phyloP scores from a whole-genome alignment of 2,888 invertebrate genomes.

The Ethmia dodecea region DNA sequence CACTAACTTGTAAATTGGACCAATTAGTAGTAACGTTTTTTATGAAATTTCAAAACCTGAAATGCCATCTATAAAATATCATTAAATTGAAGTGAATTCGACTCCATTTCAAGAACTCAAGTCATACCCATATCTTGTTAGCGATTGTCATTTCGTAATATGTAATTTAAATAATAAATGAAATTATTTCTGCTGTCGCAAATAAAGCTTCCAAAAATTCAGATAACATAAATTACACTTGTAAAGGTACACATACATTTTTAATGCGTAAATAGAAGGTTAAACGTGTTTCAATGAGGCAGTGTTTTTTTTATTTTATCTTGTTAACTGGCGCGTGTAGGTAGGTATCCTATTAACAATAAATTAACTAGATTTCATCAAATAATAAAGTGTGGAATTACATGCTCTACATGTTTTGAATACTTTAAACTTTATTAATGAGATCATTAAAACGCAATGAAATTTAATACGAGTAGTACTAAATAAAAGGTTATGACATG shows the following conservation, averaged over 20 bases:
- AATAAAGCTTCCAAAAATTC: constrained; percentile 36
- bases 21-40: background rate
- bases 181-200: constrained; percentile 34
- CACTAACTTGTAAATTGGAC: constrained; percentile 6
- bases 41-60: background rate
- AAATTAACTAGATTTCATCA: constrained; percentile 40
- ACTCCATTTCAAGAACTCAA: constrained; percentile 7
- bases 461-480: constrained; percentile 31
- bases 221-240: constrained; percentile 31
- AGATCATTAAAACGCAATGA: constrained; percentile 46
- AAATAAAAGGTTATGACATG: constrained; percentile 12
- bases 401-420: constrained; percentile 31
- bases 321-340: background rate
- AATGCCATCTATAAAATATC: too few relatives aligned
- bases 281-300: constrained; percentile 2
- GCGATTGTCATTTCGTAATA: constrained; percentile 18
- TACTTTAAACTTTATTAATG: constrained; percentile 40
- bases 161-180: constrained; percentile 41
- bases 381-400: constrained; percentile 40
- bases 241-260: constrained; percentile 6
- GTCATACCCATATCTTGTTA: constrained; percentile 12
- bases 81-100: background rate
- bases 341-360: constrained; percentile 21
- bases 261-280: constrained; percentile 19
- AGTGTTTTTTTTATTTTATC: background rate